These are phyloP conservation scores for Aphyosemion australe DNA, from an alignment of 2,113 vertebrate species.

Conservation along the genomic window DNA sequence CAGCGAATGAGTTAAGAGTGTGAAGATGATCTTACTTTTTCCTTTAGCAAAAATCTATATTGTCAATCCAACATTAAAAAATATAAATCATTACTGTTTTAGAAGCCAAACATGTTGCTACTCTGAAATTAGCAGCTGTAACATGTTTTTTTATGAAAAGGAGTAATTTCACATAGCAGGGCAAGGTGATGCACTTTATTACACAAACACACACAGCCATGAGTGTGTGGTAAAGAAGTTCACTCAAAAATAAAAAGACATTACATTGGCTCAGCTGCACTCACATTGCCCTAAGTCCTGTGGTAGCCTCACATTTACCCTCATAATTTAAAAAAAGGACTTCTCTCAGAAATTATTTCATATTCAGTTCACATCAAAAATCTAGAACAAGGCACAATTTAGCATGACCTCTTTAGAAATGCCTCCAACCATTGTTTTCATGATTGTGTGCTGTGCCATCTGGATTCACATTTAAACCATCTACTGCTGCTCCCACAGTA, in stretches of 20 bases:
- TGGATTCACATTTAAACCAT: conserved; percentile 6
- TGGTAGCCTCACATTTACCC: conserved; percentile 50
- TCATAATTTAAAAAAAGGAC: conserved; percentile 30
- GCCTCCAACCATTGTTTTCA: conserved; percentile 13
- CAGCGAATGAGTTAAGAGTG: too few species aligned
- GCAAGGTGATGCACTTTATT: conserved; percentile 22
- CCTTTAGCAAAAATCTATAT: too few species aligned
- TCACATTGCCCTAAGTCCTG: conserved; percentile 48
- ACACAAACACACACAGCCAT: not conserved
- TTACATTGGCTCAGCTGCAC: conserved; percentile 49
- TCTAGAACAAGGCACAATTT: conserved; percentile 31
- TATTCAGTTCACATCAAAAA: conserved; percentile 35
- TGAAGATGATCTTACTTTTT: too few species aligned
- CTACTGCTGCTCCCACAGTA: not conserved
- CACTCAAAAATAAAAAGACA: conserved; percentile 55
- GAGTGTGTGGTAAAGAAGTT: conserved; percentile 44
- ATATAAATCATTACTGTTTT: too few species aligned
- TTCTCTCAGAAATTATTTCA: conserved; percentile 24
- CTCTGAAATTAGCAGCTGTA: too few species aligned
- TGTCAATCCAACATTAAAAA: too few species aligned
- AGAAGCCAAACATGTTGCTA: too few species aligned
- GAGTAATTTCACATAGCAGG: conserved; percentile 32
- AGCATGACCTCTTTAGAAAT: conserved; percentile 22
- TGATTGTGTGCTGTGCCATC: conserved; percentile 2
- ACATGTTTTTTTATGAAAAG: too few species aligned